A percentile compares a stretch with the other conserved stretches of the same genome.
Evolutionary conservation across 2,797 vertebrate species (phyloP).

Genomic region (Lacerta bilineata): DNA sequence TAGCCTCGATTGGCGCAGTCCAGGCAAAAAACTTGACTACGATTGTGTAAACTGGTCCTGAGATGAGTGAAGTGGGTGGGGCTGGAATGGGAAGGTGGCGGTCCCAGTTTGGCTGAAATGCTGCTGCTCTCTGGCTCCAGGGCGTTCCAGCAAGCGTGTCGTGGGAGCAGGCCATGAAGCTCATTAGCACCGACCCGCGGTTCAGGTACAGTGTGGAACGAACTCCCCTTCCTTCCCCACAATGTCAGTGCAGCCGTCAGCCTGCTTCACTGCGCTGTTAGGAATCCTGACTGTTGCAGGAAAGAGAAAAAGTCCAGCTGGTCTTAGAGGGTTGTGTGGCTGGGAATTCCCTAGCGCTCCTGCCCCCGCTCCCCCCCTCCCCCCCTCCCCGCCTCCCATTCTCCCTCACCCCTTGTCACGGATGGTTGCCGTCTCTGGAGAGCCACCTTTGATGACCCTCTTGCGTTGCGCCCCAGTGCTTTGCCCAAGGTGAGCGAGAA

Average conservation of each 20-base stretch:
- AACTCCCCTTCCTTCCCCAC: not conserved
- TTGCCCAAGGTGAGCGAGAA: conserved; percentile 81
- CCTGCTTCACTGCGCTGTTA: not conserved
- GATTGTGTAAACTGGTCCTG: not conserved
- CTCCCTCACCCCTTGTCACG: not conserved
- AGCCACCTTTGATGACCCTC: not conserved
- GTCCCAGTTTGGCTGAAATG: conserved; percentile 16
- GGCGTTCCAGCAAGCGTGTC: conserved; percentile 79
- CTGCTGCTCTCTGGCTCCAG: conserved; percentile 56
- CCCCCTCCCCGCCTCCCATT: not conserved
- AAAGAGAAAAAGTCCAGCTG: too few relatives aligned
- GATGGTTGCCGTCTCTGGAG: too few relatives aligned
- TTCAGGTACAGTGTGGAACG: conserved; percentile 73
- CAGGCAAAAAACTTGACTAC: not conserved
- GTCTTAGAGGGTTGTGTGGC: not conserved
- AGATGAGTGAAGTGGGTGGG: not conserved
- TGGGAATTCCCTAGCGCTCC: not conserved
- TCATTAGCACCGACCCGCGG: conserved; percentile 77
- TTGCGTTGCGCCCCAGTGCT: conserved; percentile 62
- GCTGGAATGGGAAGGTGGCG: too few relatives aligned
- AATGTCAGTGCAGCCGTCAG: not conserved
- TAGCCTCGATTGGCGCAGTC: not conserved
- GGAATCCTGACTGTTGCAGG: too few relatives aligned
- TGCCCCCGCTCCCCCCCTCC: not conserved
- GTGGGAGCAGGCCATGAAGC: conserved; percentile 82